Evolutionary conservation across 2,888 invertebrate species (phyloP).

Genomic region (Tipula lateralis): DNA sequence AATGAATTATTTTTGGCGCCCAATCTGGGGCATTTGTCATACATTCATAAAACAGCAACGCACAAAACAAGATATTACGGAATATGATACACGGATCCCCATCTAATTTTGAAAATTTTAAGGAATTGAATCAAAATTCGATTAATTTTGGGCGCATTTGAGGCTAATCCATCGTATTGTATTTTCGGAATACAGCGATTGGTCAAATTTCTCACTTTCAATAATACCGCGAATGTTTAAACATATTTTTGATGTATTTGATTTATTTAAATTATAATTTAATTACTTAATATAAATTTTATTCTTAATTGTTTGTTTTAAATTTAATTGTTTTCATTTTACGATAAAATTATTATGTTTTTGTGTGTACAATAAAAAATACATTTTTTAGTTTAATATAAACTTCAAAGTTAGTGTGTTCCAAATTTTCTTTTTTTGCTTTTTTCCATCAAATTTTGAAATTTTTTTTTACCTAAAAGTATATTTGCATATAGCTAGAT

Average conservation of each 20-base stretch:
- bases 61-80: background rate
- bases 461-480: background rate
- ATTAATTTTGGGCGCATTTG: no score
- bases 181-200: background rate
- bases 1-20: background rate
- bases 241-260: background rate
- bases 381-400: slow-evolving; percentile 24
- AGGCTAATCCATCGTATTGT: no score
- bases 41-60: background rate
- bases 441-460: background rate
- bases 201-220: background rate
- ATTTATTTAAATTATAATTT: slow-evolving; percentile 19
- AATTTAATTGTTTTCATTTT: slow-evolving; percentile 11
- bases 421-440: background rate
- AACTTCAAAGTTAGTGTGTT: background rate
- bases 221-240: background rate
- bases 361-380: slow-evolving; percentile 2
- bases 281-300: background rate
- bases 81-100: no score
- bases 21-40: background rate
- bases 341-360: background rate
- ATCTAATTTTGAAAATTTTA: background rate
- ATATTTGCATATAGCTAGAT: background rate
- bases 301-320: background rate
- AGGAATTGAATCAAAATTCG: background rate